Evolutionary conservation across 2,113 vertebrate genomes (phyloP).

Genomic region (Pseudopodoces humilis): DNA sequence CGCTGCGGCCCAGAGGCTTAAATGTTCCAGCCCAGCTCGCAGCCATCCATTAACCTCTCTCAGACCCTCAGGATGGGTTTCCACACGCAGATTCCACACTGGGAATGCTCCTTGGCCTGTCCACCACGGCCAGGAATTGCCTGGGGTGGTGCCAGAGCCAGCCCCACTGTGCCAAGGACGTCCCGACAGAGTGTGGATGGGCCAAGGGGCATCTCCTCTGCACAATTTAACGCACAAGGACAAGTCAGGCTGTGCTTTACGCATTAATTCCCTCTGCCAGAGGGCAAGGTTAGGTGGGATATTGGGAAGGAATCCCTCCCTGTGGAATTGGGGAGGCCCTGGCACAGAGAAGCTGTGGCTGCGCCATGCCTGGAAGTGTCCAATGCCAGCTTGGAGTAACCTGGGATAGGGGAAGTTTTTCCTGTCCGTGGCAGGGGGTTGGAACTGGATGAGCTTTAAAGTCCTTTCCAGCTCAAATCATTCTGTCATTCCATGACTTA

Average conservation of each 20-base stretch:
- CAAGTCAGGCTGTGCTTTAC: neutral
- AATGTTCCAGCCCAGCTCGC: neutral
- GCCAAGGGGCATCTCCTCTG: rapidly evolving
- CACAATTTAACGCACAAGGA: neutral
- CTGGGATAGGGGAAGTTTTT: neutral
- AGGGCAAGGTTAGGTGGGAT: neutral
- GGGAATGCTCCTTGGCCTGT: neutral
- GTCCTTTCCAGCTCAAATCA: neutral
- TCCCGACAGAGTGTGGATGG: neutral
- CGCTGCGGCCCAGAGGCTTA: neutral
- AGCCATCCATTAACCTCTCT: slow-evolving; percentile 4
- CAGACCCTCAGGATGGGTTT: neutral
- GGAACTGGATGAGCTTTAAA: neutral
- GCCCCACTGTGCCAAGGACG: rapidly evolving
- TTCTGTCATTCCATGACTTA: neutral
- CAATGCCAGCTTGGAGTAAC: neutral
- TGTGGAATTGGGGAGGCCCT: neutral
- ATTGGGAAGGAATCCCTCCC: neutral
- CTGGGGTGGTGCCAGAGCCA: neutral
- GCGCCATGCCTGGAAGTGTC: neutral
- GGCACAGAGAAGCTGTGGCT: neutral
- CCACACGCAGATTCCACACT: neutral
- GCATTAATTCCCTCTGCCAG: neutral
- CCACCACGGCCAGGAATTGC: neutral
- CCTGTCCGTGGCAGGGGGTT: neutral